Percentiles rank a stretch among this genome's conserved stretches.
These are phyloP conservation scores for Drosophila biarmipes DNA, from an alignment of 1,140 invertebrate genomes.

Conservation along the genomic window DNA sequence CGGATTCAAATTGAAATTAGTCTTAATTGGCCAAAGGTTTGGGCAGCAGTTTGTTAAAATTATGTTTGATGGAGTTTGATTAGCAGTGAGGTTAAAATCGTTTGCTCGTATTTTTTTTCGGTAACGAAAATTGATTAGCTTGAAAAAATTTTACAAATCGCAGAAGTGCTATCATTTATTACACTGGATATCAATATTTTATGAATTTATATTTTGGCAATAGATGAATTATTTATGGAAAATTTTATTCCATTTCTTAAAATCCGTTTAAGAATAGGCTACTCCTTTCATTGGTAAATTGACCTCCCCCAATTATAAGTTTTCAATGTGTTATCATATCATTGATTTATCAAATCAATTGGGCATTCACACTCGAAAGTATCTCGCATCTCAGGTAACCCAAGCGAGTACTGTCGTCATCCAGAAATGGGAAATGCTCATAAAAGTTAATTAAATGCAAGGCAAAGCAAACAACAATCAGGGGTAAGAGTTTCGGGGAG, in stretches of 20 bases:
- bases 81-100: constrained; percentile 21
- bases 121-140: too few relatives aligned
- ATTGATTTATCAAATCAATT: constrained; percentile 30
- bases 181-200: too few relatives aligned
- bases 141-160: too few relatives aligned
- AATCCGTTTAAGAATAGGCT: not conserved
- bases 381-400: constrained; percentile 29
- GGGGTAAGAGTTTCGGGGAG: constrained; percentile 6
- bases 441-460: constrained; percentile 81
- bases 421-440: constrained; percentile 61
- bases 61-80: constrained; percentile 30
- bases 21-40: constrained; percentile 29
- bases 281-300: constrained; percentile 4
- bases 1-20: constrained; percentile 38
- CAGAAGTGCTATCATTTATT: too few relatives aligned
- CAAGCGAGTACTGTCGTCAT: constrained; percentile 19
- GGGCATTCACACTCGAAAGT: constrained; percentile 21
- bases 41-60: constrained; percentile 25
- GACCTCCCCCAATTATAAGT: constrained; percentile 9
- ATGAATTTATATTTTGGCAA: too few relatives aligned
- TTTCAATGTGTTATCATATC: constrained; percentile 14
- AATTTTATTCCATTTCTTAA: constrained; percentile 9
- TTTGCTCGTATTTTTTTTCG: not conserved
- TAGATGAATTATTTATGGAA: too few relatives aligned
- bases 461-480: constrained; percentile 54